Evolutionary conservation across 2,797 vertebrate genomes (phyloP).

Genomic region (Avahi laniger): DNA sequence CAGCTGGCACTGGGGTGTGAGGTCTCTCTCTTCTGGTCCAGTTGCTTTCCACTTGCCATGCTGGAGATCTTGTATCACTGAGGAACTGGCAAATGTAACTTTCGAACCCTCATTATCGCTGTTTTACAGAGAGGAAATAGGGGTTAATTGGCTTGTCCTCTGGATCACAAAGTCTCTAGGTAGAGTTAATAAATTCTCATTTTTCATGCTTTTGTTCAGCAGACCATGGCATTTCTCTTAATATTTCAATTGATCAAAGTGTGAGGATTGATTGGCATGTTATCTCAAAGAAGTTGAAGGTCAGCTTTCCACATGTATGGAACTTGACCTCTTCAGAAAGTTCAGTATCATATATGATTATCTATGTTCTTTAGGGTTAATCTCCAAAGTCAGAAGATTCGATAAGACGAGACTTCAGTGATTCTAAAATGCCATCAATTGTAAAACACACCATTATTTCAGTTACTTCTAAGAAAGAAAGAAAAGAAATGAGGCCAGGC

Average conservation of each 20-base stretch:
- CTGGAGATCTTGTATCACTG: not conserved
- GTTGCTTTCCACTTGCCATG: not conserved
- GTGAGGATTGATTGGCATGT: not conserved
- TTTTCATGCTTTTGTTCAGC: constrained; percentile 46
- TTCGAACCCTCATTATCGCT: constrained; percentile 19
- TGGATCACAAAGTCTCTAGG: not conserved
- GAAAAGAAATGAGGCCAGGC: not conserved
- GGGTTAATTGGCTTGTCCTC: constrained; percentile 30
- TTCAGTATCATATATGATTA: not conserved
- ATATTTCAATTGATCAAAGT: constrained; percentile 23
- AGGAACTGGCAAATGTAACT: not conserved
- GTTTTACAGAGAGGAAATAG: constrained; percentile 5
- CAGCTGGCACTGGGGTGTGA: not conserved
- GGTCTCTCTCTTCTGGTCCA: not conserved
- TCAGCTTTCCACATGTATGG: not conserved
- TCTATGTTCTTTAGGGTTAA: not conserved
- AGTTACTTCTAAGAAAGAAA: constrained; percentile 17
- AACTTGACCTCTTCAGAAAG: constrained; percentile 8
- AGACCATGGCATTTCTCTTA: constrained; percentile 3
- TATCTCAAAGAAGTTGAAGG: constrained; percentile 34
- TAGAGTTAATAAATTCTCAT: constrained; percentile 27
- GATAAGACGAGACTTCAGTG: not conserved
- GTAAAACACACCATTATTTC: not conserved
- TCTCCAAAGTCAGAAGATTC: not conserved
- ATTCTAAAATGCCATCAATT: not conserved